Conservation (phyloP, 2,888 invertebrate species). For the Noctua pronuba region DNA sequence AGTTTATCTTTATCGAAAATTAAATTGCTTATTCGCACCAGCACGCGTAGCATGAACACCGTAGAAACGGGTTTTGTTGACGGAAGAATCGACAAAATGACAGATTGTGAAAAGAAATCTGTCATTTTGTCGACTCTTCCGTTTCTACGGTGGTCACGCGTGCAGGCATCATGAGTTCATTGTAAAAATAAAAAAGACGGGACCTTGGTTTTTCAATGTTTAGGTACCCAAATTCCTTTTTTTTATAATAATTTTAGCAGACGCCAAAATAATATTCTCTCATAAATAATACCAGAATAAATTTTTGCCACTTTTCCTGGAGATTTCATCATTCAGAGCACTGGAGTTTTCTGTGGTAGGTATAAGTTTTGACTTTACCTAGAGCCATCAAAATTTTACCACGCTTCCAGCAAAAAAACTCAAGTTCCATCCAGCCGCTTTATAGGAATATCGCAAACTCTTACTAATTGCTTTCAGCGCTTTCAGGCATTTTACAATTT, state of each 20-base stretch:
- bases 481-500: slow-evolving; percentile 70
- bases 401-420: background rate
- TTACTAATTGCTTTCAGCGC: slow-evolving; percentile 70
- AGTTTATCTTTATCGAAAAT: background rate
- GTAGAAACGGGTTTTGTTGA: too few relatives aligned
- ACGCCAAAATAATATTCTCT: background rate
- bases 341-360: background rate
- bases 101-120: too few relatives aligned
- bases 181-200: background rate
- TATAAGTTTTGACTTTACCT: background rate
- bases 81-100: too few relatives aligned
- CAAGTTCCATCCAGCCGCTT: slow-evolving; percentile 50
- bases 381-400: background rate
- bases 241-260: background rate
- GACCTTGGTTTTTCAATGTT: background rate
- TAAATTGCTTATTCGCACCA: too few relatives aligned
- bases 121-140: too few relatives aligned
- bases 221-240: background rate
- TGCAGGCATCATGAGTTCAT: too few relatives aligned
- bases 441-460: slow-evolving; percentile 54
- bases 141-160: too few relatives aligned
- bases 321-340: background rate
- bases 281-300: background rate
- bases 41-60: too few relatives aligned
- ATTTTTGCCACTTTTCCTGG: background rate